Conservation (phyloP, 2,113 vertebrate species). For the Camelus dromedarius region DNA sequence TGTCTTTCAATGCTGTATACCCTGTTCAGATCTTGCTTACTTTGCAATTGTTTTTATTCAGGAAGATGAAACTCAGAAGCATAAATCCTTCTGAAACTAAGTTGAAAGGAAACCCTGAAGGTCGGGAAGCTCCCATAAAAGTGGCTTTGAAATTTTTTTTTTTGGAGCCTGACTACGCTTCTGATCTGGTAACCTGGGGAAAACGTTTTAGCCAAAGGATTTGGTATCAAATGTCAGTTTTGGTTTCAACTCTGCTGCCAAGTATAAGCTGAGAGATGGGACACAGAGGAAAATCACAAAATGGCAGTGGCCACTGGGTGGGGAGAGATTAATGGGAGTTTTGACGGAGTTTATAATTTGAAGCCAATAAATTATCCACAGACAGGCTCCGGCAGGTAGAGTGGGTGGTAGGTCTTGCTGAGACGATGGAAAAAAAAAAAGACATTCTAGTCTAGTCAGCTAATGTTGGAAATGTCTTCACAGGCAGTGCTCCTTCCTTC, state of each 20-base stretch:
- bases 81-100: slow-evolving; percentile 62
- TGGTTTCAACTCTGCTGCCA: slow-evolving; percentile 18
- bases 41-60: slow-evolving; percentile 70
- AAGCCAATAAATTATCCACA: slow-evolving; percentile 43
- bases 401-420: background rate
- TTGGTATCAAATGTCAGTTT: slow-evolving; percentile 72
- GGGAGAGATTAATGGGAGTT: slow-evolving; percentile 39
- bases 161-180: slow-evolving; percentile 54
- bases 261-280: slow-evolving; percentile 50
- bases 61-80: slow-evolving; percentile 56
- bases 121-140: slow-evolving; percentile 70
- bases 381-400: background rate
- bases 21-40: slow-evolving; percentile 59
- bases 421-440: slow-evolving; percentile 1
- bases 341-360: background rate
- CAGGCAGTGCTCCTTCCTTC: background rate
- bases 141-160: slow-evolving; percentile 72
- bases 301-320: background rate
- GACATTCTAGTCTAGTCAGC: background rate
- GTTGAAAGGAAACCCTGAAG: slow-evolving; percentile 70
- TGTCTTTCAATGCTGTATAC: slow-evolving; percentile 44
- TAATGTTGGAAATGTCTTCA: background rate
- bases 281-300: slow-evolving; percentile 69
- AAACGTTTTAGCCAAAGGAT: slow-evolving; percentile 37
- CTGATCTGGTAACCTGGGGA: slow-evolving; percentile 61